Conservation (phyloP, 2,113 vertebrate species). For the Xenopus borealis region DNA sequence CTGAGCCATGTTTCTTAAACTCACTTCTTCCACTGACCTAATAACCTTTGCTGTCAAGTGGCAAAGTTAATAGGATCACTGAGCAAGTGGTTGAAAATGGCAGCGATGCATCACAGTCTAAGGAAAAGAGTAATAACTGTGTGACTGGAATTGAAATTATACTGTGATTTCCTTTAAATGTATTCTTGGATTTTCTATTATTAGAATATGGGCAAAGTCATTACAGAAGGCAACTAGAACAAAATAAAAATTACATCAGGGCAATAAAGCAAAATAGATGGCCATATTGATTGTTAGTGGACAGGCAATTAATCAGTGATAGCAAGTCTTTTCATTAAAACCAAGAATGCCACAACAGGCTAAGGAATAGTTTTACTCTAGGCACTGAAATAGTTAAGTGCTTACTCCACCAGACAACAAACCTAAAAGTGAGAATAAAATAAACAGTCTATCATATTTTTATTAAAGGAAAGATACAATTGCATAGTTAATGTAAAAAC, state of each 20-base stretch:
- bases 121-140: constrained; percentile 39
- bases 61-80: constrained; percentile 44
- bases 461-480: no score
- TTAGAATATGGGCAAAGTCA: constrained; percentile 46
- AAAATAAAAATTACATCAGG: constrained; percentile 47
- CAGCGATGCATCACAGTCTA: constrained; percentile 41
- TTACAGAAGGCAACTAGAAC: constrained; percentile 42
- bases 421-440: no score
- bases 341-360: not conserved
- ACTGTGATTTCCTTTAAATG: constrained; percentile 36
- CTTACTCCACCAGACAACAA: no score
- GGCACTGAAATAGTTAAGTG: constrained; percentile 8
- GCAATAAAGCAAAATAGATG: constrained; percentile 45
- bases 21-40: constrained; percentile 41
- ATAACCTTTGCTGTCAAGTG: constrained; percentile 43
- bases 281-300: constrained; percentile 36
- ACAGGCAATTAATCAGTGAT: constrained; percentile 44
- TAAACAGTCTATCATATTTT: no score
- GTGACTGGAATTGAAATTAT: constrained; percentile 39
- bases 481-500: no score
- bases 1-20: constrained; percentile 32
- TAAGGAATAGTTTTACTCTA: not conserved
- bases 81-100: constrained; percentile 41
- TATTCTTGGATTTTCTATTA: constrained; percentile 41
- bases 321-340: constrained; percentile 32